Evolutionary conservation across 2,797 vertebrate genomes (phyloP).

Genomic region (Melanotaenia nigrans): DNA sequence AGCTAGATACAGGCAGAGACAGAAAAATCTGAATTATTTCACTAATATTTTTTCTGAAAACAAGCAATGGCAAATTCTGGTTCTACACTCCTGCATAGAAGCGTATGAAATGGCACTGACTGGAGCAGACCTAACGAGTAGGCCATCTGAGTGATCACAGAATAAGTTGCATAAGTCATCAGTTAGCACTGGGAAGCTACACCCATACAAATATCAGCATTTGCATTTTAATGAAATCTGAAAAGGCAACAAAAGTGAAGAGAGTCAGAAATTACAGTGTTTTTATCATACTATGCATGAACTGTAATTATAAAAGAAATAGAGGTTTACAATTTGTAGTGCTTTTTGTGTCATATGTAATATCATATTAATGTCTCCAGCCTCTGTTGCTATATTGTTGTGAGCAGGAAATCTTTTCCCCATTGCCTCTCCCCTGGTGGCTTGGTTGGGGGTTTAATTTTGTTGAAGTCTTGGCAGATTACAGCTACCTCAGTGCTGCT

Average conservation of each 20-base stretch:
- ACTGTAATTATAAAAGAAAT: slow-evolving; percentile 30
- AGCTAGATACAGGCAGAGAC: too few species aligned
- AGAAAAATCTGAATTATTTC: too few species aligned
- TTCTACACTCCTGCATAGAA: too few species aligned
- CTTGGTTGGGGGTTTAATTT: slow-evolving; percentile 81
- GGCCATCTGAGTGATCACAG: too few species aligned
- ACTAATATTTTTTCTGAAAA: too few species aligned
- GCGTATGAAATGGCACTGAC: too few species aligned
- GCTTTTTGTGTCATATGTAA: slow-evolving; percentile 57
- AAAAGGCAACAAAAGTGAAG: background rate
- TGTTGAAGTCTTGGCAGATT: slow-evolving; percentile 82
- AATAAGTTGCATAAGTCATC: too few species aligned
- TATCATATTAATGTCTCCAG: slow-evolving; percentile 62
- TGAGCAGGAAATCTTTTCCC: slow-evolving; percentile 78
- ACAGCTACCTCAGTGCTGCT: slow-evolving; percentile 75
- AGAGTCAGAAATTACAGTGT: background rate
- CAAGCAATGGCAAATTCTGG: too few species aligned
- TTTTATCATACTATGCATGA: slow-evolving; percentile 10
- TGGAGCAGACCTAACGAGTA: too few species aligned
- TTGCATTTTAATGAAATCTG: background rate
- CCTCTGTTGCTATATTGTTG: slow-evolving; percentile 68
- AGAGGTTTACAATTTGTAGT: slow-evolving; percentile 31
- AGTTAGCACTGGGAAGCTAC: too few species aligned
- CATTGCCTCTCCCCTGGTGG: slow-evolving; percentile 64
- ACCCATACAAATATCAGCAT: too few species aligned